Evolutionary conservation across 1,140 invertebrate species (phyloP), one percentile per base, ranked within the genome.

Genomic region (Euschistus heros): DNA sequence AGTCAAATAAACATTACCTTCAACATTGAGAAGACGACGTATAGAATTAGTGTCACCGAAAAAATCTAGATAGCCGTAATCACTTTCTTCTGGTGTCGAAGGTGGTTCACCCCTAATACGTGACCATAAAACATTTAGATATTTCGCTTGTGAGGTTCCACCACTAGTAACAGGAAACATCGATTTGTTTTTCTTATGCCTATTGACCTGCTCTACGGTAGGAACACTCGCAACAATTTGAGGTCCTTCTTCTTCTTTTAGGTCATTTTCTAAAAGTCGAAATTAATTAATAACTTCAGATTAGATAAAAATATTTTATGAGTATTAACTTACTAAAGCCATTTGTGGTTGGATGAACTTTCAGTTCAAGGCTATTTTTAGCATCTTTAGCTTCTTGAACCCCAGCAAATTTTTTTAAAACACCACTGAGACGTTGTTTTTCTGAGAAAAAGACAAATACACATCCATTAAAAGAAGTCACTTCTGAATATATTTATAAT

Each of bases 11-110:
- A 18, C 1, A 8, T n/a, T 57, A 68, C 68, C 68, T 68, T 70
- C 69, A 18, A 67, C 66, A 54, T 64, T 59, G 4, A 69, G 30
- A 17, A 71, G 60, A 52, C 66, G 62, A 0, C 59, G n/a, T 63
- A 71, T 70, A 15, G 62, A 57, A 24, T 68, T 66, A 17, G 54
- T 63, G 59, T 71, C 69, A 54, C 66, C 68, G 59, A 71, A 70
- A 30, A 69, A 71, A 44, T 68, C 70, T 7, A 69, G 46, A 52
- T 71, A 69, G 13, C 66, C 66, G 22, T 60, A 14, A 5, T 70
- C 66, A 18, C 57, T 20, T 2, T 50, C 60, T 20, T 57, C 50
- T 14, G 18, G 42, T 33, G n/a, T 63, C 26, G 63, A 24, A n/a
- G 63, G 17, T 4, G 63, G 42, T 17, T 26, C 24, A 13, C 62